These are phyloP conservation scores for Melanotaenia parkinsoni DNA, from an alignment of 2,797 vertebrate genomes.

Conservation along the genomic window DNA sequence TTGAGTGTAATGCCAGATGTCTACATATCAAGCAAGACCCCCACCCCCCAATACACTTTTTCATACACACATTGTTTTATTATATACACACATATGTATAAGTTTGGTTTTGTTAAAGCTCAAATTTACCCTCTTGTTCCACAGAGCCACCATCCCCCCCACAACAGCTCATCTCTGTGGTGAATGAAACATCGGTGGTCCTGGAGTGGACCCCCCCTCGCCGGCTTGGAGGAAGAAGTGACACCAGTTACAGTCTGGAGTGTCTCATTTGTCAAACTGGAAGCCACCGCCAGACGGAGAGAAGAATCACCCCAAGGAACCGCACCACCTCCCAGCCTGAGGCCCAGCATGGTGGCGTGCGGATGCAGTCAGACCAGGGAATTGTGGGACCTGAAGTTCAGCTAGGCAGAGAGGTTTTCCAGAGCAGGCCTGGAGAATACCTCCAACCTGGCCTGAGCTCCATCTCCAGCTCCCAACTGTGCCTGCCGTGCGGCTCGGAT, in stretches of 20 bases:
- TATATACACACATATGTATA: not conserved
- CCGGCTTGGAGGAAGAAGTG: conserved; percentile 86
- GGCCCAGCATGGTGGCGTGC: conserved; percentile 46
- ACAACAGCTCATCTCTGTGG: conserved; percentile 95
- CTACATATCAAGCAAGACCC: conserved; percentile 48
- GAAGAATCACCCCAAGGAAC: conserved; percentile 54
- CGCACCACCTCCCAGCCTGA: conserved; percentile 54
- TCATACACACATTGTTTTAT: not conserved
- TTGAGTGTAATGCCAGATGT: conserved; percentile 70
- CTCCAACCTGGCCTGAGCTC: conserved; percentile 64
- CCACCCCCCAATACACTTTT: not conserved
- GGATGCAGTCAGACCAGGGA: conserved; percentile 77
- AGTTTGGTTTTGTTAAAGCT: conserved; percentile 14
- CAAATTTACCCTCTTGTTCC: conserved; percentile 8
- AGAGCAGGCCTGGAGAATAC: conserved; percentile 56
- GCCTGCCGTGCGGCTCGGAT: conserved; percentile 89
- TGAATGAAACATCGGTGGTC: conserved; percentile 97
- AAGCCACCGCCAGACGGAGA: conserved; percentile 36
- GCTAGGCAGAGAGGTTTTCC: conserved; percentile 60
- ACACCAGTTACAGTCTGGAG: conserved; percentile 90
- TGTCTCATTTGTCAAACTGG: conserved; percentile 85
- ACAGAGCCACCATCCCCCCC: conserved; percentile 94
- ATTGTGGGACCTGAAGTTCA: conserved; percentile 67
- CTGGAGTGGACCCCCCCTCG: conserved; percentile 95
- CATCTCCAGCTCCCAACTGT: conserved; percentile 82